Conservation (phyloP, 1,140 invertebrate species). For the Melipona quadrifasciata region DNA sequence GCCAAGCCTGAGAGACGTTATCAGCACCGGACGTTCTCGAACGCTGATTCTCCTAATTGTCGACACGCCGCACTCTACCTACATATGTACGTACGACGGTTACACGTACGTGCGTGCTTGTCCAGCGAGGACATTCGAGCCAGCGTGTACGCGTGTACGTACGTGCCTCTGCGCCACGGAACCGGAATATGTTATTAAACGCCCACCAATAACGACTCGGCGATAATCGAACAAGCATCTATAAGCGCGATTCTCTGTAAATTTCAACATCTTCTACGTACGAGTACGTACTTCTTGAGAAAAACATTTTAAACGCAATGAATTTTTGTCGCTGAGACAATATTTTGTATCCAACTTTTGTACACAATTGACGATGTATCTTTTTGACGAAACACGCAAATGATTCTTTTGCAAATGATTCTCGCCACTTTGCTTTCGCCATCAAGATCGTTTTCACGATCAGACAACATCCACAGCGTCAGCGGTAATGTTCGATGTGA, state of each 20-base stretch:
- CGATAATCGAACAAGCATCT: not conserved
- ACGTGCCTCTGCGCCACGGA: slow-evolving; percentile 42
- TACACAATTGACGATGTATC: too few species aligned
- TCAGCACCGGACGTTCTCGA: slow-evolving; percentile 70
- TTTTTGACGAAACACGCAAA: too few species aligned
- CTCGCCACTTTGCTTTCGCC: too few species aligned
- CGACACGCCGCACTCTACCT: slow-evolving; percentile 70
- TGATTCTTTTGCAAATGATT: not conserved
- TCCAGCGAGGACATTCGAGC: slow-evolving; percentile 13
- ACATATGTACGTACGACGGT: slow-evolving; percentile 40
- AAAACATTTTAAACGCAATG: too few species aligned
- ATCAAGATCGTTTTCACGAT: not conserved
- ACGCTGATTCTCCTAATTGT: slow-evolving; percentile 78
- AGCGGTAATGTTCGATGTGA: not conserved
- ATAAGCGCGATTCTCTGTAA: not conserved
- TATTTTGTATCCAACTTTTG: too few species aligned
- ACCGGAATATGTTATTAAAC: slow-evolving; percentile 68
- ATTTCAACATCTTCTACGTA: too few species aligned
- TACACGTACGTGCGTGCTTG: slow-evolving; percentile 47
- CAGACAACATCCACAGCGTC: not conserved
- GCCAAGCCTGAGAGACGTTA: slow-evolving; percentile 63
- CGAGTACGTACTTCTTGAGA: too few species aligned
- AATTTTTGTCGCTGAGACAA: too few species aligned
- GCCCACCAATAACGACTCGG: slow-evolving; percentile 48
- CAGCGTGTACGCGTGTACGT: slow-evolving; percentile 10